Base-by-base conservation (phyloP, 2,113 vertebrate genomes). In the Halcyon senegalensis region DNA sequence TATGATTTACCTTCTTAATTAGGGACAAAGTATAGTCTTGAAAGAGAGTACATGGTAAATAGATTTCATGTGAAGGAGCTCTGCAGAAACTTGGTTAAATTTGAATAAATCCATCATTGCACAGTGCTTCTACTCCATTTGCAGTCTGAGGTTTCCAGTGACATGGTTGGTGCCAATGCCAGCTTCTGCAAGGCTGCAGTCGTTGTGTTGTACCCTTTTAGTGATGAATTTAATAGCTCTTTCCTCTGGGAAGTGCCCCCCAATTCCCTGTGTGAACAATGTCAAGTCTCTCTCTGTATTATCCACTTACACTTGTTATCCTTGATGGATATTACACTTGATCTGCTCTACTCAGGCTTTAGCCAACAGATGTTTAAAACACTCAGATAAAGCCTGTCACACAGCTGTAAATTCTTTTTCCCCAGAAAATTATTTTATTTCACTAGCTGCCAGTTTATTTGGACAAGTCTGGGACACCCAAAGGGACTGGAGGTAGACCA, bases 1-100 rank as follows among this genome's bases (percentile, higher is more conserved):
- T 93, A 64, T 68, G 35, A 92, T 94, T 96, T 96, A 82, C 73
- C n/a, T 86, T 93, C 90, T 96, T 93, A 96, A 94, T 92, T 84
- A 92, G 80, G 64, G 67, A 68, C 60, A 53, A 90, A 90, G 10
- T 51, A 51, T 53, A 72, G 80, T 53, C 51, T 84, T 90, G 66
- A 76, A 95, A 48, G 56, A 76, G 69, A 69, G 48, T 5, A 53
- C 25, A 53, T 72, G 37, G 50, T 84, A 81, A 95, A 87, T 77
- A 86, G 55, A 64, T 90, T 85, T 84, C 78, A 50, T 69, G 58
- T 39, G 44, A 41, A 87, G 44, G 39, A 95, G 69, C 77, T 93
- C 92, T 76, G 53, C 58, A 58, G 86, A 94, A 48, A 23, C 43
- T 35, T 1, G 9, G 17, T 66, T 39, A 89, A 84, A 84, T 72